Evolutionary conservation across 2,113 vertebrate species (phyloP).

Genomic region (Takifugu bimaculatus): DNA sequence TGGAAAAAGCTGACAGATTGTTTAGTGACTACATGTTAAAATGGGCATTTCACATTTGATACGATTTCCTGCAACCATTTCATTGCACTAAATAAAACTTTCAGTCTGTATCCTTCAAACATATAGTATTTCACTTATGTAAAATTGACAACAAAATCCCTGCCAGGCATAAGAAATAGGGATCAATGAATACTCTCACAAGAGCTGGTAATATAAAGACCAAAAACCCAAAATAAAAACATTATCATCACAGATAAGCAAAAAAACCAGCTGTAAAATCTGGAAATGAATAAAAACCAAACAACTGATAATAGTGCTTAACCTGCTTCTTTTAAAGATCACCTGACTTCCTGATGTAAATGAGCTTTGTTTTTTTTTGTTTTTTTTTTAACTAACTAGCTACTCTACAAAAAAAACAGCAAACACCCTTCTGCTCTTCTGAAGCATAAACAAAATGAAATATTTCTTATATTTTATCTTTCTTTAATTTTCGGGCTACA

Average conservation of each 20-base stretch:
- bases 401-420: too few relatives aligned
- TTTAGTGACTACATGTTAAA: background rate
- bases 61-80: background rate
- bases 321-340: too few relatives aligned
- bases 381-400: too few relatives aligned
- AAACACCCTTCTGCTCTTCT: too few relatives aligned
- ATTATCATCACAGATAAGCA: slow-evolving; percentile 20
- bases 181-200: background rate
- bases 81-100: background rate
- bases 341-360: too few relatives aligned
- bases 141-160: background rate
- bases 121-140: background rate
- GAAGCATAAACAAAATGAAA: too few relatives aligned
- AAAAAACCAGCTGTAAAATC: slow-evolving; percentile 16
- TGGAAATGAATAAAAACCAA: slow-evolving; percentile 3
- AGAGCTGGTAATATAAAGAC: background rate
- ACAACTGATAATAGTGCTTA: slow-evolving; percentile 17
- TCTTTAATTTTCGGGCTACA: too few relatives aligned
- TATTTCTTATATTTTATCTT: too few relatives aligned
- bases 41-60: background rate
- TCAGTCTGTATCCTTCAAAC: background rate
- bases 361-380: too few relatives aligned
- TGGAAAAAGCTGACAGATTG: slow-evolving; percentile 4
- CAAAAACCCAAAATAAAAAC: slow-evolving; percentile 43
- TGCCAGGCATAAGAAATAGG: background rate